phyloP scores from a whole-genome alignment of 2,113 vertebrate genomes.

The Pseudorhombus dupliciocellatus region DNA sequence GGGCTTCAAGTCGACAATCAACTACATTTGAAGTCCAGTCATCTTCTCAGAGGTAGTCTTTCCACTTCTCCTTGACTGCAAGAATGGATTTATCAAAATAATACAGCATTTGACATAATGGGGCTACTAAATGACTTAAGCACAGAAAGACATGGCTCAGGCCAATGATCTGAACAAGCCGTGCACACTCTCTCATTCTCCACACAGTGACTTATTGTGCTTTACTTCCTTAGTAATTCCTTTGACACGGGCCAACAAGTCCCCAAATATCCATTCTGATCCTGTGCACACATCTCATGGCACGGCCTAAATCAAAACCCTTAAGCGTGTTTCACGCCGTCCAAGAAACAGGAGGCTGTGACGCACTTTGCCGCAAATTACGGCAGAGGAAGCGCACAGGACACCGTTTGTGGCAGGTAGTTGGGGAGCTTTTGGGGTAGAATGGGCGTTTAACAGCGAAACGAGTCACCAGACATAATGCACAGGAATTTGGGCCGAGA shows the following conservation, averaged over 20 bases:
- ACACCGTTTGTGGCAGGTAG: constrained; percentile 41
- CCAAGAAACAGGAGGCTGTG: constrained; percentile 33
- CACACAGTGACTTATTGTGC: constrained; percentile 36
- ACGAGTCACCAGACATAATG: constrained; percentile 42
- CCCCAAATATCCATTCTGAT: constrained; percentile 31
- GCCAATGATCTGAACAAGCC: constrained; percentile 17
- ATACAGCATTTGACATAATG: constrained; percentile 1
- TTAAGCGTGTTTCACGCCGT: constrained; percentile 27
- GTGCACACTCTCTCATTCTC: constrained; percentile 3
- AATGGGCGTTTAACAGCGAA: constrained; percentile 37
- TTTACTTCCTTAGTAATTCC: constrained; percentile 32
- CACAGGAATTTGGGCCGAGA: constrained; percentile 32
- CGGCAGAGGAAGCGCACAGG: constrained; percentile 40
- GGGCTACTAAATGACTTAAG: constrained; percentile 3
- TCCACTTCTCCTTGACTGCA: background rate
- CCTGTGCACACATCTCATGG: constrained; percentile 27
- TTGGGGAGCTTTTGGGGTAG: constrained; percentile 35
- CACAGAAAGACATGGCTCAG: constrained; percentile 6
- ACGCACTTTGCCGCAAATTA: constrained; percentile 10
- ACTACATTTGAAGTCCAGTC: background rate
- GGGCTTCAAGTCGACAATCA: background rate
- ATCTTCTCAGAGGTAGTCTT: background rate
- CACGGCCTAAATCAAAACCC: constrained; percentile 17
- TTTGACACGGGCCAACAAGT: constrained; percentile 17
- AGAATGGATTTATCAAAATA: constrained; percentile 6